Base-by-base conservation (phyloP, 2,888 invertebrate genomes). In the Synanthedon vespiformis region DNA sequence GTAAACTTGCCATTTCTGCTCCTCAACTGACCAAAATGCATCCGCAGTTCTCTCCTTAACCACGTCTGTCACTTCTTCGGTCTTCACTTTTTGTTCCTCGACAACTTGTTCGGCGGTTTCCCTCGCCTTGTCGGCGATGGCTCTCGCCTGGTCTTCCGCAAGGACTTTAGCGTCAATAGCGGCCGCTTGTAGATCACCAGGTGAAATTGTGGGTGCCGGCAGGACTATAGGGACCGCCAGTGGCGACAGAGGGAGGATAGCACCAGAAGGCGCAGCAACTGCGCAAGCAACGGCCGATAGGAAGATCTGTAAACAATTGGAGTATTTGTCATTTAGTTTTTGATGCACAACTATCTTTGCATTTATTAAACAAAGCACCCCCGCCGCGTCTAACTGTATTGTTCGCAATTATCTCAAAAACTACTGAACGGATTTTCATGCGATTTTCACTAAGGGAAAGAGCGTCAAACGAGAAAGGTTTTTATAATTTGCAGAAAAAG, bases 181-280 rank as follows among this genome's bases (percentile, higher is more conserved):
- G 1, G 85, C 86, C 1, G 80, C 86, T 55, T 86, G 79, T 5
- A 83, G 56, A 61, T 87, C 86, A 4, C 81, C 86, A 2, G 82
- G 64, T 0, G 76, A 70, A 16, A 84, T 62, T 2, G 81, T 72
- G 1, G 79, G 77, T 0, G 67, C 62, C 2, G 73, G 65, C 34
- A 70, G 57, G 12, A 64, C 52, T 8, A 60, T 57, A 1, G 64
- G 58, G 1, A 63, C 52, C 8, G 64, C 55, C 8, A 40, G 11
- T n/a, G 27, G 40, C 14, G 50, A 13, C 18, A 48, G 8, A 8
- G 48, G 48, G n/a, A 40, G n/a, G 13, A 50, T 12, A 6, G 14
- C 34, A 6, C 50, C 50, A 2, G 63, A 22, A 8, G 59, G 59
- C 4, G 61, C 58, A 0, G 62, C 58, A 14, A 62, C 54, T 13